Evolutionary conservation across 1,140 invertebrate genomes (phyloP).

Genomic region (Ridgeia piscesae): DNA sequence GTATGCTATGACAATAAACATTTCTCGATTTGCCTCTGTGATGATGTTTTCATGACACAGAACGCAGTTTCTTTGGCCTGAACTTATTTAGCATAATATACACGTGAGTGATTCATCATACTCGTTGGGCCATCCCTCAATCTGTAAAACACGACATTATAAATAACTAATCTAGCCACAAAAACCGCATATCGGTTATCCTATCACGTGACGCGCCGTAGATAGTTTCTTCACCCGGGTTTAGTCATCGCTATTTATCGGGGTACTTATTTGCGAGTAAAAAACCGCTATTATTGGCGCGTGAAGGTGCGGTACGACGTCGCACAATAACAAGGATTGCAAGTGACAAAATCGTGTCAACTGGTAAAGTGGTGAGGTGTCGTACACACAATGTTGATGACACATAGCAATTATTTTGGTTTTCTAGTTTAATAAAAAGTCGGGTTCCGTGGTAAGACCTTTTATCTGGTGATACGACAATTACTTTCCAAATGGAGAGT

Average conservation of each 20-base stretch:
- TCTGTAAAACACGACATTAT: constrained; percentile 1
- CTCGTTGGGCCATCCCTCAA: neutral
- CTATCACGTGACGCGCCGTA: neutral
- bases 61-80: neutral
- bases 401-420: neutral
- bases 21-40: too few relatives aligned
- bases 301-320: neutral
- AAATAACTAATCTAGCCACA: neutral
- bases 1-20: too few relatives aligned
- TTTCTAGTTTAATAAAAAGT: neutral
- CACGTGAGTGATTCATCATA: neutral
- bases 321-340: neutral
- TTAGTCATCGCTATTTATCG: neutral
- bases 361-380: neutral
- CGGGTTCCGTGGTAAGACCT: too few relatives aligned
- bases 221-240: neutral
- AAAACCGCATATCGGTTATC: neutral
- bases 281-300: neutral
- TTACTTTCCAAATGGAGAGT: neutral
- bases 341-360: neutral
- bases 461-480: neutral
- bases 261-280: neutral
- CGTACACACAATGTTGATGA: neutral
- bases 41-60: neutral
- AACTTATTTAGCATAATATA: neutral